Base-by-base conservation (phyloP, 2,888 invertebrate species). In the Acanthoscelides obtectus region DNA sequence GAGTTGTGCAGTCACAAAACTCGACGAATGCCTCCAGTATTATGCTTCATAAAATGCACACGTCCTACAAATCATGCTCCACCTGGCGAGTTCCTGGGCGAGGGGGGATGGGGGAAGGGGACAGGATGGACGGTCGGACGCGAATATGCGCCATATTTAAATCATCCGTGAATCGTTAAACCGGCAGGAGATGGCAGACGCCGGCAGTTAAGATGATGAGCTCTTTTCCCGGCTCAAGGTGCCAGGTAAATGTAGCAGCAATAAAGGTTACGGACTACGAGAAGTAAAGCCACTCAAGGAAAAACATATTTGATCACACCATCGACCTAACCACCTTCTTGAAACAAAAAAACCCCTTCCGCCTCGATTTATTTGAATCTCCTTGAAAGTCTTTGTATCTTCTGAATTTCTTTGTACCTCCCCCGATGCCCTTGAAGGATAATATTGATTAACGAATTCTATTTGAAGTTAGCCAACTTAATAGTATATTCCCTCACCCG, bases 1-100 rank as follows among this genome's bases (percentile, higher is more conserved):
- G 79, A 79, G 78, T 77, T 77, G 76, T 75, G 76, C 72, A 75
- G 75, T 74, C 76, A 77, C 77, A 78, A 78, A 79, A 78, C 78
- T 78, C 74, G 72, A 70, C 69, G 45, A 66, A 70, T 70, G 64
- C n/a, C 22, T 70, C 69, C 27, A 69, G 70, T 69, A 22, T 73
- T 73, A 73, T 69, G 73, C 73, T 71, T 66, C 71, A 70, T 71
- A 71, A 71, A 73, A 70, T 71, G 64, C 69, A 68, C 71, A 69
- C 73, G 73, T 69, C 64, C 67, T 25, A 72, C 69, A 66, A 69
- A 70, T 73, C 72, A 72, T 25, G 25, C 68, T 70, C 72, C 69
- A 73, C 73, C 73, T 72, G 72, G 22, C 22, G 22, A 17, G 5
- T 45, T 12, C 12, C 45, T 45, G 17, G 45, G 45, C 1, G 17